Evolutionary conservation across 2,888 invertebrate species (phyloP), one percentile per base, ranked within the genome.

Genomic region (Diadegma fenestrale): DNA sequence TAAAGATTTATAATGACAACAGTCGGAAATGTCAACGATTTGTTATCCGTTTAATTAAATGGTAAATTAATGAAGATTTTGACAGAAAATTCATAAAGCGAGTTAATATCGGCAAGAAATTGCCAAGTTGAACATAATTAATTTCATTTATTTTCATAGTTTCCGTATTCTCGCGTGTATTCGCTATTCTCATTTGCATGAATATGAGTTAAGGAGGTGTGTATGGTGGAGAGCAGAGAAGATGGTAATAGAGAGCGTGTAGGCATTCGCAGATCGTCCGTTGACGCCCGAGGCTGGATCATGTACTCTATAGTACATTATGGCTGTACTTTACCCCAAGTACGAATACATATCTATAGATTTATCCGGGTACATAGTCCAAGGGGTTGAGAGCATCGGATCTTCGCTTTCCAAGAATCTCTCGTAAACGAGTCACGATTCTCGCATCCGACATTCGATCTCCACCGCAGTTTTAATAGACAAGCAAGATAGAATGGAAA

Each of bases 401-500:
- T 81, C 77, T 85, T 78, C 81, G 63, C 48, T 73, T 71, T 64
- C 75, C 73, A 61, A 80, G 77, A 54, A 80, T 85, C 77, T 85
- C 75, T 77, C 66, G 86, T 83, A 88, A 86, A 80, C 87, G 85
- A 87, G 81, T 84, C 88, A 88, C 88, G 88, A 85, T 78, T 83
- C 43, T 76, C 77, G 87, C 81, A 86, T 88, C 85, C 80, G 87
- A 86, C 87, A 85, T 88, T 88, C 88, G 87, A 87, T 87, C 80
- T 68, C 80, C 79, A 58, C 82, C 75, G 86, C 85, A 87, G 76
- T 87, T 87, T 87, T 88, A 88, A 88, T 88, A 85, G 86, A 88
- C 87, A 83, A 84, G 78, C 80, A 58, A 79, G 76, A 73, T 43
- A 54, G 72, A 82, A 85, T 66, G 71, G 66, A 71, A 77, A 82